A percentile compares a stretch with the other conserved stretches of the same genome.
These are phyloP conservation scores for Archilochus colubris DNA, from an alignment of 2,113 vertebrate species.

Conservation along the genomic window DNA sequence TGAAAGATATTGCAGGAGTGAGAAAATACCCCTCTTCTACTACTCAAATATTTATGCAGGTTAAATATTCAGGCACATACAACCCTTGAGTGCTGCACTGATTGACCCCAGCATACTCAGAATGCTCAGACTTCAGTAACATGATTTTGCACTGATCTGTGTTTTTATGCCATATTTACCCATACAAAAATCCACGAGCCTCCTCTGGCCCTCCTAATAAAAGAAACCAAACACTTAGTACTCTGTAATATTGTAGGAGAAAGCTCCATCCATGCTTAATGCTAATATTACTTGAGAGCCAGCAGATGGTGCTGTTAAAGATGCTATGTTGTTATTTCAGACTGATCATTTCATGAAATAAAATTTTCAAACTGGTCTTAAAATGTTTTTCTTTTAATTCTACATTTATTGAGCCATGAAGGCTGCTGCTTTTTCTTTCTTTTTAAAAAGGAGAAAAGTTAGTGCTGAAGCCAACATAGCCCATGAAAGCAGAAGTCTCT, in stretches of 20 bases:
- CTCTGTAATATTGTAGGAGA: not conserved
- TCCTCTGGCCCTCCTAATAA: not conserved
- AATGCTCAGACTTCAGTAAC: not conserved
- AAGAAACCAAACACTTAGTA: not conserved
- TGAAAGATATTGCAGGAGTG: constrained; percentile 8
- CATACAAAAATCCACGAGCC: not conserved
- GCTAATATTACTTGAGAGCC: not conserved
- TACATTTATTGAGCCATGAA: not conserved
- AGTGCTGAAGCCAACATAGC: not conserved
- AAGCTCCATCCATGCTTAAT: not conserved
- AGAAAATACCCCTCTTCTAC: not conserved
- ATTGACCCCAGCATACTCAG: not conserved
- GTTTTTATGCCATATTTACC: not conserved
- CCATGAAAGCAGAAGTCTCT: not conserved
- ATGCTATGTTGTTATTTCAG: not conserved
- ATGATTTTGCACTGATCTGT: not conserved
- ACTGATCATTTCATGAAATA: not conserved
- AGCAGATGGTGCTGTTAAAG: constrained; percentile 56
- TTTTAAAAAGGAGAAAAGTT: not conserved
- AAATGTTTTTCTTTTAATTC: not conserved
- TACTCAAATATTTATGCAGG: constrained; percentile 29
- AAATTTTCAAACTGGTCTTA: not conserved
- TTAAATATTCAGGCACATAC: constrained; percentile 26
- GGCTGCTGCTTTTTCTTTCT: not conserved
- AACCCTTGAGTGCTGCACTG: not conserved